Evolutionary conservation across 2,888 invertebrate genomes (phyloP), one percentile per base, ranked within the genome.

Genomic region (Drosophila phalerata): DNA sequence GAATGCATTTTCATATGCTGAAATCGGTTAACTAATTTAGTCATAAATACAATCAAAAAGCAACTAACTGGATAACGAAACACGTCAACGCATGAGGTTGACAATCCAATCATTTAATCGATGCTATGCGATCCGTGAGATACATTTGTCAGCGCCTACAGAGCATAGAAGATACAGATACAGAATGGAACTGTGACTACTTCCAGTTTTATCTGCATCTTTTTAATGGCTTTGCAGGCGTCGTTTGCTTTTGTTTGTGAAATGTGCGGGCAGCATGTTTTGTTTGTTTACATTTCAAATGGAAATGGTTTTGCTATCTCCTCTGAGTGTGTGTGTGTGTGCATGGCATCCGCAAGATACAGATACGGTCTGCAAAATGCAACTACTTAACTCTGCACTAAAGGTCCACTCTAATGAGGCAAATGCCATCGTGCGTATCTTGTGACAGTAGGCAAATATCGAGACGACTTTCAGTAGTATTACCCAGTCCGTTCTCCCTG

Each of bases 201-300:
- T 55, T 66, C 52, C 45, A 52, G 64, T 64, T 60, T n/a, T 28
- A 32, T 32, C 77, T 85, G 68, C 65, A 68, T 57, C 66, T 78
- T 67, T 67, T 73, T 65, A 79, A 69, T 67, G 79, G 53, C 51
- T 48, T 65, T 57, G 62, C 69, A 53, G 62, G 70, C 64, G 63
- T 62, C 70, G 34, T 65, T 64, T 67, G 69, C 70, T 68, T 76
- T 80, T 74, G 77, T 72, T 71, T 73, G 66, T 49, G 25, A 57
- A 86, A 83, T 81, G 80, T 82, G 80, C 79, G 82, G 71, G 70
- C 69, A 69, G 57, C 79, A 82, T 74, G 75, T 75, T 78, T 74
- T 65, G 61, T 72, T 73, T 88, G 85, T 88, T 85, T 88, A 81
- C 79, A 70, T 83, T 88, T 76, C 67, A 73, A 88, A 88, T 88